Conservation (phyloP, 2,113 vertebrate species). For the Zosterops borbonicus region DNA sequence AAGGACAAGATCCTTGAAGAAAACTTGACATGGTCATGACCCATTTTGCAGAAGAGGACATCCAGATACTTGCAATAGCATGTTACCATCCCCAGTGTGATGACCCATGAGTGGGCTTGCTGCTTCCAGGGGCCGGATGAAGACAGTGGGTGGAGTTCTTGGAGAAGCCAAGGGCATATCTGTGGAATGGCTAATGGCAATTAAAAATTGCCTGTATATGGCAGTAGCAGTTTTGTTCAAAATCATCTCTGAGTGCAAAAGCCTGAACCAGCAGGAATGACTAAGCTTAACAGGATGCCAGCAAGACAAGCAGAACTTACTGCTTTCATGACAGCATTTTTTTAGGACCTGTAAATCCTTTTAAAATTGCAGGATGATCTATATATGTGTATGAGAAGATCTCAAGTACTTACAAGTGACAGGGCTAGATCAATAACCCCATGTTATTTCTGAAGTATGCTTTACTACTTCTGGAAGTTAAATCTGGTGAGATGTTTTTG, state of each 20-base stretch:
- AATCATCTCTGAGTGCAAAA: not conserved
- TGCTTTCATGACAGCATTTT: accelerated
- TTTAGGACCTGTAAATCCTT: not conserved
- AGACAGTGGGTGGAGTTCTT: not conserved
- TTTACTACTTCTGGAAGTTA: not conserved
- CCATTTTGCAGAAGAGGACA: not conserved
- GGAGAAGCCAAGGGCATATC: not conserved
- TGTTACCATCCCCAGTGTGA: not conserved
- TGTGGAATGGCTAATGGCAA: not conserved
- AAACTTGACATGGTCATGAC: not conserved
- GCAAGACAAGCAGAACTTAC: not conserved
- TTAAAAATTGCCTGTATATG: not conserved
- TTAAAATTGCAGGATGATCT: not conserved
- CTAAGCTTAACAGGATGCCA: not conserved
- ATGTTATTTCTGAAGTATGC: not conserved
- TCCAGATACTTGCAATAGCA: not conserved
- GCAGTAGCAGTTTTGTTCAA: not conserved
- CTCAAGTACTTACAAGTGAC: not conserved
- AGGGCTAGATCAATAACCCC: not conserved
- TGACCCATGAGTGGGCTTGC: not conserved
- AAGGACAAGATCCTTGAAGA: not conserved
- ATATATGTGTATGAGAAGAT: not conserved
- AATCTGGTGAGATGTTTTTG: not conserved
- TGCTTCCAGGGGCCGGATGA: not conserved
- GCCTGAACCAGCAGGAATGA: not conserved